Percentiles rank a stretch among this genome's conserved stretches.
Conservation (phyloP, 2,888 invertebrate genomes). For the Carterocephalus palaemon region DNA sequence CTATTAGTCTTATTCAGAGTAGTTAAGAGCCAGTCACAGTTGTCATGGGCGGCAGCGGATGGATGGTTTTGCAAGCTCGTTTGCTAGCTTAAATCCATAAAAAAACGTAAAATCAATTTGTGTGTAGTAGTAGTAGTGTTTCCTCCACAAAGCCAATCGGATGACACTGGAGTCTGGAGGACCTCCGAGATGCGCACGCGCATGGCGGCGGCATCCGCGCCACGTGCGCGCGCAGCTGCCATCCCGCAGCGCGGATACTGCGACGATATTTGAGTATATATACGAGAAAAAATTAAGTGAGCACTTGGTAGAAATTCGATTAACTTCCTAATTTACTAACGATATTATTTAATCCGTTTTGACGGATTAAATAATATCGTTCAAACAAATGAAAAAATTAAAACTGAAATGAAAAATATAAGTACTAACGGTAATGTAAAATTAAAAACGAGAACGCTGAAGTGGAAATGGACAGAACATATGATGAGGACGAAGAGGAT, state of each 20-base stretch:
- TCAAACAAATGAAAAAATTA: no score
- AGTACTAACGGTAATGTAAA: no score
- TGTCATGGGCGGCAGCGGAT: no score
- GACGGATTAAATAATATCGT: conserved; percentile 1
- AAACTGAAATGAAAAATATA: no score
- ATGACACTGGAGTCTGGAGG: conserved; percentile 3
- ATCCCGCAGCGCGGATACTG: conserved; percentile 50
- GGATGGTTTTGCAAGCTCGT: no score
- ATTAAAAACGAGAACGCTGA: no score
- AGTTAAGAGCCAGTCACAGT: no score
- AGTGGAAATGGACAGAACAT: no score
- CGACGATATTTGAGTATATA: neutral
- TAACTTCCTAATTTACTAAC: neutral
- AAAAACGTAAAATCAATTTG: no score
- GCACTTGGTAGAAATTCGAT: neutral
- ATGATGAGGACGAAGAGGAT: no score
- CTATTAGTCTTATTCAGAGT: no score
- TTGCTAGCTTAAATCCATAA: no score
- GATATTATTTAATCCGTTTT: neutral
- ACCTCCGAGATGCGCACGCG: conserved; percentile 27
- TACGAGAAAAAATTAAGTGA: neutral
- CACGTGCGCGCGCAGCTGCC: conserved; percentile 45
- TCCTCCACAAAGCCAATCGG: conserved; percentile 1
- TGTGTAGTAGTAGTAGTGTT: conserved; percentile 3
- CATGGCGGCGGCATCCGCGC: conserved; percentile 33